phyloP scores from a whole-genome alignment of 2,888 invertebrate genomes.

The Ernsta delagoae region DNA sequence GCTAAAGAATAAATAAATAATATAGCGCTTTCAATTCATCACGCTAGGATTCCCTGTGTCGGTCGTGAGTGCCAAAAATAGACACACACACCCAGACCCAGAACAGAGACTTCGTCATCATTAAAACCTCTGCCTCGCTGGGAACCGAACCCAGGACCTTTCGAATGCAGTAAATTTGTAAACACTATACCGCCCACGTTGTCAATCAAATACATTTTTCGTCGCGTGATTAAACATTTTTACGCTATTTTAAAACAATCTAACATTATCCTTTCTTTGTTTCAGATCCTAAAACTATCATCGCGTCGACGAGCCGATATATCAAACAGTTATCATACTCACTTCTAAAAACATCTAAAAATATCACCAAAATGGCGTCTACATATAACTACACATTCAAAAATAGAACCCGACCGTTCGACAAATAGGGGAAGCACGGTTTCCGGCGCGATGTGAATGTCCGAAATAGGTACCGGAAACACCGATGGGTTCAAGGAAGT shows the following conservation, averaged over 20 bases:
- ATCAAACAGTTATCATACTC: conserved; percentile 25
- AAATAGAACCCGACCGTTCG: conserved; percentile 44
- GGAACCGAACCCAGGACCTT: too few species aligned
- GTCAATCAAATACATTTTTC: background rate
- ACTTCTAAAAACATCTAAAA: conserved; percentile 44
- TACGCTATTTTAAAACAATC: background rate
- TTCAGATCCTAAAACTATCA: conserved; percentile 61
- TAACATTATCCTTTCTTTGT: conserved; percentile 53
- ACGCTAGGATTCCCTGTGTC: too few species aligned
- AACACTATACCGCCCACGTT: too few species aligned
- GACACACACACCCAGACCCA: too few species aligned
- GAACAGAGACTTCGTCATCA: too few species aligned
- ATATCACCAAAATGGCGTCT: conserved; percentile 66
- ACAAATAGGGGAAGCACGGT: conserved; percentile 61
- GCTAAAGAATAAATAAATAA: too few species aligned
- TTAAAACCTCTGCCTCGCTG: too few species aligned
- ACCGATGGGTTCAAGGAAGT: conserved; percentile 41
- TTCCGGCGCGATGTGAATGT: conserved; percentile 68
- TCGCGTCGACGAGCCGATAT: conserved; percentile 38
- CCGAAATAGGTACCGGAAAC: conserved; percentile 46
- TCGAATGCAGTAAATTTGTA: too few species aligned
- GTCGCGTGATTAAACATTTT: background rate
- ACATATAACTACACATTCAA: conserved; percentile 43
- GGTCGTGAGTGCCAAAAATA: too few species aligned
- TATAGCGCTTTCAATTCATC: too few species aligned